Evolutionary conservation across 2,888 invertebrate genomes (phyloP).

Genomic region (Allacma fusca): DNA sequence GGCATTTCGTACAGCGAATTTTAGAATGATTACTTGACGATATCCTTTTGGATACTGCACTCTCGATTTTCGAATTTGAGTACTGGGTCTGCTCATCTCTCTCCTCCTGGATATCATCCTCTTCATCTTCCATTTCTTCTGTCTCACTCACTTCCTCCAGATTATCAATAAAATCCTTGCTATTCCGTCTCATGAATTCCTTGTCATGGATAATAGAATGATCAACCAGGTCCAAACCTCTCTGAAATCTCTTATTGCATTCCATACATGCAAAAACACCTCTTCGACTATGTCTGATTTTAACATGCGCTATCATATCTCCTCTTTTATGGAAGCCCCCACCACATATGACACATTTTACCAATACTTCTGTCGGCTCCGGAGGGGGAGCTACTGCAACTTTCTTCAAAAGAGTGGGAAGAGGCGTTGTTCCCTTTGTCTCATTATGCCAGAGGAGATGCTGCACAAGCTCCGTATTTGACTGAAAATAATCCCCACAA

Average conservation of each 20-base stretch:
- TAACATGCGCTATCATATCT: neutral
- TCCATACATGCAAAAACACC: neutral
- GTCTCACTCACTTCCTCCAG: neutral
- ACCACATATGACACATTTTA: conserved; percentile 7
- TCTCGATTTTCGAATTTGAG: too few species aligned
- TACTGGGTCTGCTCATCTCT: too few species aligned
- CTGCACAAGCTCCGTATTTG: neutral
- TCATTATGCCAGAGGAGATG: conserved; percentile 6
- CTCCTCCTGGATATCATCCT: neutral
- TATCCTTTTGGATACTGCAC: neutral
- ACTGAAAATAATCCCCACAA: neutral
- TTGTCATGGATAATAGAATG: neutral
- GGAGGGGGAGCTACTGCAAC: neutral
- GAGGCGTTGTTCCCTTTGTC: neutral
- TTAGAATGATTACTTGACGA: neutral
- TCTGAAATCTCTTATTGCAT: neutral
- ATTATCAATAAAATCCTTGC: neutral
- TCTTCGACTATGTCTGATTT: neutral
- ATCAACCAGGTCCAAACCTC: neutral
- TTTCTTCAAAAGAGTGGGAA: neutral
- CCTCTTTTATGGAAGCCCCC: neutral
- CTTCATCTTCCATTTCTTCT: neutral
- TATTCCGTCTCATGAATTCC: neutral
- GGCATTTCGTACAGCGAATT: conserved; percentile 5
- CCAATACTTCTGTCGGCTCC: neutral